Percentiles rank a stretch among this genome's conserved stretches.
Evolutionary conservation across 2,888 invertebrate genomes (phyloP).

Genomic region (Netelia inedita): DNA sequence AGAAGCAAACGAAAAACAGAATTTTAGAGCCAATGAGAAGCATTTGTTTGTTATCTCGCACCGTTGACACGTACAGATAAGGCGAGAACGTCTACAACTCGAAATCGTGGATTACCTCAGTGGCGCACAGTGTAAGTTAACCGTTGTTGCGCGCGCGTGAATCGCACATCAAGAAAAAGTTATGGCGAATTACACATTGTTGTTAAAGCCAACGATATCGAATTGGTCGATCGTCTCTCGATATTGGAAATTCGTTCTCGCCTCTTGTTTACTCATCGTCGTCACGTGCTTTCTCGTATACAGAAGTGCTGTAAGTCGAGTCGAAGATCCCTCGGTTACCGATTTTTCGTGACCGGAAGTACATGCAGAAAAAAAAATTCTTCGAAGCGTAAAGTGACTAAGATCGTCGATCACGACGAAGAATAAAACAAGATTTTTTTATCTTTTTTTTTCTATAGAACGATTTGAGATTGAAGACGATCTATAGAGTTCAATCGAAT

Average conservation of each 20-base stretch:
- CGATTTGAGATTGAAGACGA: conserved; percentile 45
- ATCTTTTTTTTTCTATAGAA: conserved; percentile 53
- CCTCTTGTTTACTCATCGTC: conserved; percentile 16
- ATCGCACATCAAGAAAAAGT: background rate
- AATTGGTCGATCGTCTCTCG: conserved; percentile 39
- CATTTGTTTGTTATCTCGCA: conserved; percentile 44
- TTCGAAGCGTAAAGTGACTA: background rate
- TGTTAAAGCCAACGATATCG: conserved; percentile 22
- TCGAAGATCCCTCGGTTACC: background rate
- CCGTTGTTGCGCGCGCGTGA: background rate
- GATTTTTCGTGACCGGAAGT: background rate
- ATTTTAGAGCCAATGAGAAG: conserved; percentile 2
- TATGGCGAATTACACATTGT: conserved; percentile 44
- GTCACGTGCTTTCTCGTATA: conserved; percentile 21
- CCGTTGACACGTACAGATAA: conserved; percentile 50
- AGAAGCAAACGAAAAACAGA: background rate
- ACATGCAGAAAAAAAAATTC: background rate
- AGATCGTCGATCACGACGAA: background rate
- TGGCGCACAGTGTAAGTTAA: conserved; percentile 27
- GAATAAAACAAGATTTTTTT: background rate
- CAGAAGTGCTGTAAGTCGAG: conserved; percentile 50
- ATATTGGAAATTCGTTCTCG: conserved; percentile 22
- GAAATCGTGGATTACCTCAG: conserved; percentile 16
- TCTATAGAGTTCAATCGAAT: conserved; percentile 58
- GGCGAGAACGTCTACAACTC: conserved; percentile 3